Evolutionary conservation across 2,113 vertebrate genomes (phyloP).

Genomic region (Anarhynchus alexandrinus): DNA sequence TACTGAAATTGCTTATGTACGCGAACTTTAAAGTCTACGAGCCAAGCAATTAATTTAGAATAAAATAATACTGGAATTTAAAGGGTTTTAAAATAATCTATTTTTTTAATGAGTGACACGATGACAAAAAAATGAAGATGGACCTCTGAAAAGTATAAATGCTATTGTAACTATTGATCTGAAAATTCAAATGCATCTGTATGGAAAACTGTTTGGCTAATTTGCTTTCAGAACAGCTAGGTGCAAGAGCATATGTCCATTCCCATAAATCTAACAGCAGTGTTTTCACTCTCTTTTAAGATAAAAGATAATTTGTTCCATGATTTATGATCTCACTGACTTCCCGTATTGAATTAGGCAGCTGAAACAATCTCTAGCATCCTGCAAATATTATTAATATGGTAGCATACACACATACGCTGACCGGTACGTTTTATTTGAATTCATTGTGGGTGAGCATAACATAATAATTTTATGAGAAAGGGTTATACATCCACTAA

Average conservation of each 20-base stretch:
- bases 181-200: not conserved
- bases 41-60: not conserved
- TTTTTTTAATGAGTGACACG: not conserved
- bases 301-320: slow-evolving; percentile 30
- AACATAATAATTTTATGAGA: not conserved
- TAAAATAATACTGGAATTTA: not conserved
- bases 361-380: not conserved
- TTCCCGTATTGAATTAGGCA: not conserved
- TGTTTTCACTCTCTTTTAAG: slow-evolving; percentile 16
- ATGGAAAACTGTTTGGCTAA: not conserved
- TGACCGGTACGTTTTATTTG: not conserved
- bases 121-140: not conserved
- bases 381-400: not conserved
- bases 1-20: not conserved
- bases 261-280: not conserved
- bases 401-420: not conserved
- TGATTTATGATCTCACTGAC: slow-evolving; percentile 7
- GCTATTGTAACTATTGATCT: not conserved
- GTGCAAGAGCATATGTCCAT: not conserved
- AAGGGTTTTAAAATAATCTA: not conserved
- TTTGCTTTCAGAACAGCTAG: not conserved
- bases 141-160: not conserved
- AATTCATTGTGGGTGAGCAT: not conserved
- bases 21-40: not conserved
- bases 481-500: not conserved